Evolutionary conservation across 2,888 invertebrate genomes (phyloP).

Genomic region (Drosophila austrosaltans): DNA sequence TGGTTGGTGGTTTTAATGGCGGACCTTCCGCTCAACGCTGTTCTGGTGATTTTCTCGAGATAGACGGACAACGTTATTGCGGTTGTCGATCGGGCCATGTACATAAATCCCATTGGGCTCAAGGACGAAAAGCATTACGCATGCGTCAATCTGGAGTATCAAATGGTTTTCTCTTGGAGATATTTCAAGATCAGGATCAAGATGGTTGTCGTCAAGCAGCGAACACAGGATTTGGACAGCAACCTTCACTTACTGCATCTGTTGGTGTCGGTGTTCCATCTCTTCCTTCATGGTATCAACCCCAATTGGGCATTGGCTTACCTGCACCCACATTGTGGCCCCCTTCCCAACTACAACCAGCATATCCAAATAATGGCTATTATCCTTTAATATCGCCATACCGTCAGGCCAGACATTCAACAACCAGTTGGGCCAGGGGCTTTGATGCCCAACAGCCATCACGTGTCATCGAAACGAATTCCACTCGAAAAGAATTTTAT

Average conservation of each 20-base stretch:
- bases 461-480: constrained; percentile 78
- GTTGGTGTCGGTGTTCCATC: not conserved
- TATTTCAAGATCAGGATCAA: constrained; percentile 85
- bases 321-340: constrained; percentile 28
- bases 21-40: constrained; percentile 76
- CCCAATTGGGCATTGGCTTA: constrained; percentile 40
- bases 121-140: constrained; percentile 83
- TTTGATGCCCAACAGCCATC: constrained; percentile 71
- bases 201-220: constrained; percentile 50
- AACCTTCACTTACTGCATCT: not conserved
- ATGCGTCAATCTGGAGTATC: constrained; percentile 82
- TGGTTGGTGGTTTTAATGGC: constrained; percentile 1
- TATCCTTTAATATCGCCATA: constrained; percentile 53
- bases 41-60: constrained; percentile 84
- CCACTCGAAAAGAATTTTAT: constrained; percentile 80
- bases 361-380: constrained; percentile 13
- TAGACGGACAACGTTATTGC: constrained; percentile 85
- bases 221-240: constrained; percentile 8
- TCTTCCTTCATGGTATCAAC: constrained; percentile 30
- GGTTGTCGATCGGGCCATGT: constrained; percentile 85
- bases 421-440: constrained; percentile 53
- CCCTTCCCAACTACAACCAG: constrained; percentile 33
- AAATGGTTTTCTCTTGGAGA: constrained; percentile 85
- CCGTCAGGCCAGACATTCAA: constrained; percentile 58
- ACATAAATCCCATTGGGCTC: constrained; percentile 75